Percentiles rank a stretch among this genome's conserved stretches.
These are phyloP conservation scores for Tenualosa ilisha DNA, from an alignment of 2,797 vertebrate species.

Conservation along the genomic window DNA sequence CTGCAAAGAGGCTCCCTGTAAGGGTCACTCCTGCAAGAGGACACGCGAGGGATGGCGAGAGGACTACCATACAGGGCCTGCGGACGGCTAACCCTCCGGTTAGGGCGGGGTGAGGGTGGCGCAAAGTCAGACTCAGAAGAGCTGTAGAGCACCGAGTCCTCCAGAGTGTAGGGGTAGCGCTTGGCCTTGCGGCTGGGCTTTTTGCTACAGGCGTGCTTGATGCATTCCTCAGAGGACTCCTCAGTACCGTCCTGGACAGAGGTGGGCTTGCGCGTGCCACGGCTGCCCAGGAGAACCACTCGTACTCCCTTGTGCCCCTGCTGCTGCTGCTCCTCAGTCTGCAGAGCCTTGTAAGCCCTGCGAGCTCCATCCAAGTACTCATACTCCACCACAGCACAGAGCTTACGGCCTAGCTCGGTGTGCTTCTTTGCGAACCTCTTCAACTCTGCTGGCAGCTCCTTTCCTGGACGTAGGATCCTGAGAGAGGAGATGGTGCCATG, in stretches of 20 bases:
- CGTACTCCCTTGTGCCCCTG: conserved; percentile 48
- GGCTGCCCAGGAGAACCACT: conserved; percentile 65
- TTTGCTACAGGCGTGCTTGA: conserved; percentile 30
- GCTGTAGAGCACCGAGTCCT: conserved; percentile 58
- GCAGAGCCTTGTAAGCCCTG: conserved; percentile 65
- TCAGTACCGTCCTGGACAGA: conserved; percentile 22
- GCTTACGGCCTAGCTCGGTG: conserved; percentile 68
- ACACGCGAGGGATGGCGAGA: conserved; percentile 43
- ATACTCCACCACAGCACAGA: conserved; percentile 79
- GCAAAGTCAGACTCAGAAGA: conserved; percentile 37
- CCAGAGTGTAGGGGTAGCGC: background rate
- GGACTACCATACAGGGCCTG: conserved; percentile 53
- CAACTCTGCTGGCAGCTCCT: conserved; percentile 73
- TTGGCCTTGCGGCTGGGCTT: conserved; percentile 33
- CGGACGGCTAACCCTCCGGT: conserved; percentile 51
- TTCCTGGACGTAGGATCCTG: conserved; percentile 75
- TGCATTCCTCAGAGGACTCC: conserved; percentile 46
- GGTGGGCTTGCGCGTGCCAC: conserved; percentile 62
- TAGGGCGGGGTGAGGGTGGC: conserved; percentile 41
- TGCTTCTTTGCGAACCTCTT: conserved; percentile 65
- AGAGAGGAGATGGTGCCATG: conserved; percentile 68
- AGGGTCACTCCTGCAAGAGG: conserved; percentile 40
- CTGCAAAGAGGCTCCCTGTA: conserved; percentile 48
- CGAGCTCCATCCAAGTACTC: conserved; percentile 70
- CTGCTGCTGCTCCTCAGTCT: conserved; percentile 50